Base-by-base conservation (phyloP, 2,888 invertebrate genomes). In the Steinernema scapterisci region DNA sequence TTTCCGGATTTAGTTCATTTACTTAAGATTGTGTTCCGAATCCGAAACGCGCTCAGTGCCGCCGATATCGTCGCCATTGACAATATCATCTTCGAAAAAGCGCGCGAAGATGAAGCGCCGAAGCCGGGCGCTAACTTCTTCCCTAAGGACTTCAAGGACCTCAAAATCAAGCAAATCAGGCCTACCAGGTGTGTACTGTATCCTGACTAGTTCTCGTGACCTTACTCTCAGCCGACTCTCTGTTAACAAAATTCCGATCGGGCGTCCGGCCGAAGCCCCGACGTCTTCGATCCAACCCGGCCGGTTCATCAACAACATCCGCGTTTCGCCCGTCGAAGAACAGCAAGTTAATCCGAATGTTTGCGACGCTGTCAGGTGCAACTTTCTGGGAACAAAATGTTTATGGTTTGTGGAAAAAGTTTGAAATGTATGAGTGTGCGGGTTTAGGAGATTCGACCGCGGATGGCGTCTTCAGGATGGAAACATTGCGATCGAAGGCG, bases 1-100 rank as follows among this genome's bases (percentile, higher is more conserved):
- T 48, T 16, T n/a, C 48, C 2, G 13, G 16, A 11, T 16, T 16
- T 7, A 19, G 25, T 7, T 7, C 25, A 21, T 19, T n/a, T 31
- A 1, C 46, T 78, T 25, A n/a, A 74, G 56, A 63, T 79, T n/a
- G 75, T 79, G 19, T 54, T 79, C 31, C 72, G 79, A 16, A 80
- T 78, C 13, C 43, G 77, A 6, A 77, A 75, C 71, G 48, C 80
- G n/a, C 73, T 72, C 38, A 48, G 77, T 27, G 79, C 79, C 0
- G 77, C 78, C 23, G 79, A 79, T 56, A 80, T 79, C 23, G 72
- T 79, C 21, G 76, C 75, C 23, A 48, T 79, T 16, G 79, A 79
- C 51, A 77, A 79, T 44, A 21, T 79, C 19, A 72, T 74, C 16
- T 44, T 78, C 25, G 70, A 72, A 54, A 72, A 43, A 9, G 23